Percentiles rank a stretch among this genome's conserved stretches.
These are phyloP conservation scores for Muscidifurax raptorellus DNA, from an alignment of 1,140 invertebrate species.

Conservation along the genomic window DNA sequence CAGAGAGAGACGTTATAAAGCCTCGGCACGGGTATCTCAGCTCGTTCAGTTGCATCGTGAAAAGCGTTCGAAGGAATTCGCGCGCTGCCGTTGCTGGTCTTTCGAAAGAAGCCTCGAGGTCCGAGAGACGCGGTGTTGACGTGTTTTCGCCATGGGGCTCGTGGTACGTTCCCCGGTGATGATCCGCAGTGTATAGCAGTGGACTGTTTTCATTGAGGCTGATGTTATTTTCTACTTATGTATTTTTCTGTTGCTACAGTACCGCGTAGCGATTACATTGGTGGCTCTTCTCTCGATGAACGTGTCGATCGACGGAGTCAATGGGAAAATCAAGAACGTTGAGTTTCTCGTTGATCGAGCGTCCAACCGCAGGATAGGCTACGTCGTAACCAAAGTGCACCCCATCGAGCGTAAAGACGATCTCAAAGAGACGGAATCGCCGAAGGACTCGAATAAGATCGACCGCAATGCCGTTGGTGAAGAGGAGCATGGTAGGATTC, in stretches of 20 bases:
- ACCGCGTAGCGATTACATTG: constrained; percentile 54
- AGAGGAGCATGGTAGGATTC: constrained; percentile 56
- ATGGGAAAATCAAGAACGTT: constrained; percentile 56
- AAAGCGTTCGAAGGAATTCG: constrained; percentile 30
- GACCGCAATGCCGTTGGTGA: constrained; percentile 58
- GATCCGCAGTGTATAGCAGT: background rate
- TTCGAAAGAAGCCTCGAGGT: background rate
- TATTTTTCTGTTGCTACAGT: constrained; percentile 49
- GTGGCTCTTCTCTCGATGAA: constrained; percentile 50
- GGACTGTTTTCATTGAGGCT: too few relatives aligned
- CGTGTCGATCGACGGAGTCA: constrained; percentile 38
- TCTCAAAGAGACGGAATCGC: constrained; percentile 54
- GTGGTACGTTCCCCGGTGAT: constrained; percentile 57
- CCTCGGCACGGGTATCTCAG: constrained; percentile 54
- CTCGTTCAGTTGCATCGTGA: constrained; percentile 59
- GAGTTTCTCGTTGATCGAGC: constrained; percentile 55
- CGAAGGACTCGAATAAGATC: constrained; percentile 54
- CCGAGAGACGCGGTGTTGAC: background rate
- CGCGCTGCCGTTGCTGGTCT: background rate
- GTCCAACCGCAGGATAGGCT: constrained; percentile 58
- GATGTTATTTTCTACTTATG: too few relatives aligned
- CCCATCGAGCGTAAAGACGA: constrained; percentile 59
- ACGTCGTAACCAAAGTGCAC: constrained; percentile 59
- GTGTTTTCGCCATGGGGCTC: constrained; percentile 57
- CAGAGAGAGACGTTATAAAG: constrained; percentile 57